phyloP scores from a whole-genome alignment of 2,888 invertebrate species.

The Parasteatoda lunata region DNA sequence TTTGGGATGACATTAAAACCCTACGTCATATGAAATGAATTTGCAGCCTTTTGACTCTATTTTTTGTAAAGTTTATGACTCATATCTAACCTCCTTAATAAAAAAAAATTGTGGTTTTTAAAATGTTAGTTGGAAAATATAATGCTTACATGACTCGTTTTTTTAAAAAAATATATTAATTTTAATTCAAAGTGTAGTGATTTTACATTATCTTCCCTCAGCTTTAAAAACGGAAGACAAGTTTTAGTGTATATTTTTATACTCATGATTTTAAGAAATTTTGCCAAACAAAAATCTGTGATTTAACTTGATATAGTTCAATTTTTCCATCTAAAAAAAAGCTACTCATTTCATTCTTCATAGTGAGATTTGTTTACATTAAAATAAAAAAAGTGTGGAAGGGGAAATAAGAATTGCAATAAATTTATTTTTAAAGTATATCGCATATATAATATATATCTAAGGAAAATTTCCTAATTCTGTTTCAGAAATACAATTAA shows the following conservation, averaged over 20 bases:
- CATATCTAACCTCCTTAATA: too few relatives aligned
- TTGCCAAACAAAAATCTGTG: slow-evolving; percentile 60
- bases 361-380: slow-evolving; percentile 15
- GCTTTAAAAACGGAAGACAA: slow-evolving; percentile 12
- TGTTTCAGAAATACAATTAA: background rate
- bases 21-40: too few relatives aligned
- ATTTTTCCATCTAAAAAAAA: slow-evolving; percentile 27
- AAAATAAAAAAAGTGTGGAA: slow-evolving; percentile 8
- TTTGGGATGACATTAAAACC: too few relatives aligned
- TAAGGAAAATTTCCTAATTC: slow-evolving; percentile 4
- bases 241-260: slow-evolving; percentile 54
- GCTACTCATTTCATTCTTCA: background rate
- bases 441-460: slow-evolving; percentile 22
- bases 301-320: slow-evolving; percentile 33
- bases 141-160: too few relatives aligned
- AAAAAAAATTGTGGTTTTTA: too few relatives aligned
- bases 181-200: slow-evolving; percentile 3
- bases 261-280: slow-evolving; percentile 57
- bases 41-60: too few relatives aligned
- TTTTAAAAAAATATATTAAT: background rate
- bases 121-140: too few relatives aligned
- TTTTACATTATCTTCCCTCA: background rate
- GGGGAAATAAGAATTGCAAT: background rate
- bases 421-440: slow-evolving; percentile 27
- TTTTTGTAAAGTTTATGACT: too few relatives aligned